phyloP scores from a whole-genome alignment of 2,113 vertebrate genomes.

The Alces alces region DNA sequence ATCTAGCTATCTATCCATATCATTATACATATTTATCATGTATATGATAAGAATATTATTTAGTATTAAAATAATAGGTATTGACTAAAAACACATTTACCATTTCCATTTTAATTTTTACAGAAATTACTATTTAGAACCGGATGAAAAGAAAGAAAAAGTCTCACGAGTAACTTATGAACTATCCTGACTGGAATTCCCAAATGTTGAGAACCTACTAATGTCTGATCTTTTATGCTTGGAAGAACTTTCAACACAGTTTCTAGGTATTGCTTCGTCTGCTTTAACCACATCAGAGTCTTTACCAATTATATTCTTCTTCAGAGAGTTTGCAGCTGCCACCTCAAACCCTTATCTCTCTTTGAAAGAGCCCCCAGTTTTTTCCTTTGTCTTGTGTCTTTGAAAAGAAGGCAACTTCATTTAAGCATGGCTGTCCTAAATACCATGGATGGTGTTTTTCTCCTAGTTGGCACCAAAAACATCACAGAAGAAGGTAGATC shows the following conservation, averaged over 20 bases:
- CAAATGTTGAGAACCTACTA: neutral
- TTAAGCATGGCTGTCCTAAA: slow-evolving; percentile 19
- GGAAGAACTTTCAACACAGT: neutral
- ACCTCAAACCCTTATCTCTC: neutral
- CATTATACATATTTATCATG: neutral
- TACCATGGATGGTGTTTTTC: slow-evolving; percentile 26
- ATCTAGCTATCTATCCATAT: neutral
- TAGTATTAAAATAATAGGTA: slow-evolving; percentile 18
- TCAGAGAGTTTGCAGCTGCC: neutral
- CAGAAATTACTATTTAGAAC: neutral
- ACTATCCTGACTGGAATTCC: neutral
- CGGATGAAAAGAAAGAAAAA: slow-evolving; percentile 31
- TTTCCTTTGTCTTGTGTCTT: neutral
- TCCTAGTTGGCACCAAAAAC: slow-evolving; percentile 31
- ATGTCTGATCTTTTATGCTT: neutral
- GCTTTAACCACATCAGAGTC: neutral
- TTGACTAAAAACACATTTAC: neutral
- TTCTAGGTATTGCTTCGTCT: neutral
- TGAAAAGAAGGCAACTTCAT: slow-evolving; percentile 25
- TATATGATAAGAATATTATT: neutral
- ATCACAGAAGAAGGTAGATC: slow-evolving; percentile 47
- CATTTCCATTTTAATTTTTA: slow-evolving; percentile 17
- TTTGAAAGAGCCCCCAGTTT: slow-evolving; percentile 2
- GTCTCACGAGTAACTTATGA: neutral
- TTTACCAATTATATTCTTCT: neutral